Percentiles rank a stretch among this genome's conserved stretches.
These are phyloP conservation scores for Aethes cnicana DNA, from an alignment of 2,888 invertebrate genomes.

Conservation along the genomic window DNA sequence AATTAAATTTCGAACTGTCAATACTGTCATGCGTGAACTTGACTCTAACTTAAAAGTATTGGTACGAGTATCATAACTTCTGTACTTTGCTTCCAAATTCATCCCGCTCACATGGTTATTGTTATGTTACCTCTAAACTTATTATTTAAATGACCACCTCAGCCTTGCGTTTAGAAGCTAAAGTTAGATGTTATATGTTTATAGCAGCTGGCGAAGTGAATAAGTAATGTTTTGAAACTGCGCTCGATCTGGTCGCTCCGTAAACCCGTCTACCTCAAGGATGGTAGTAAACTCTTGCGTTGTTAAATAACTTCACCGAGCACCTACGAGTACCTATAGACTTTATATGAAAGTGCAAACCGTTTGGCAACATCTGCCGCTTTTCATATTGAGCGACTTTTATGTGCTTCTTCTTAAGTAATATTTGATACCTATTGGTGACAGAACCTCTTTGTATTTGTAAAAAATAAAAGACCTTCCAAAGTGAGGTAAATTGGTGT, in stretches of 20 bases:
- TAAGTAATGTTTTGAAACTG: conserved; percentile 20
- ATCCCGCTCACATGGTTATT: conserved; percentile 15
- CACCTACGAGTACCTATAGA: not conserved
- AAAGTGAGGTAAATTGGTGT: no score
- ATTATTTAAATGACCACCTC: conserved; percentile 17
- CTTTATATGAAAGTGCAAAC: conserved; percentile 7
- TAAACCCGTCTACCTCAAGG: conserved; percentile 2
- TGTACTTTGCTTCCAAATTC: no score
- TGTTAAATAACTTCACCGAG: not conserved
- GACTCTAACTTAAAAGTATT: no score
- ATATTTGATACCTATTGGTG: conserved; percentile 14
- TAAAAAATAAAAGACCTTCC: no score
- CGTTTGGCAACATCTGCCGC: conserved; percentile 17
- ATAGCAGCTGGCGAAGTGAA: conserved; percentile 23
- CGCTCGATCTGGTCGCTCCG: conserved; percentile 6
- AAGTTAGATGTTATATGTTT: conserved; percentile 9
- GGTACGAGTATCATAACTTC: no score
- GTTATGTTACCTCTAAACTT: conserved; percentile 21
- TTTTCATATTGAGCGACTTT: conserved; percentile 17
- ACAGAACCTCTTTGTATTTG: not conserved
- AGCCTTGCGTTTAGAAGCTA: conserved; percentile 15
- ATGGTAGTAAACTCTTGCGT: not conserved
- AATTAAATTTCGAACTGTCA: no score
- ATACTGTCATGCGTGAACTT: no score
- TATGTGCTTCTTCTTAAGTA: conserved; percentile 24